phyloP scores from a whole-genome alignment of 2,888 invertebrate species.

The Acleris emargana region DNA sequence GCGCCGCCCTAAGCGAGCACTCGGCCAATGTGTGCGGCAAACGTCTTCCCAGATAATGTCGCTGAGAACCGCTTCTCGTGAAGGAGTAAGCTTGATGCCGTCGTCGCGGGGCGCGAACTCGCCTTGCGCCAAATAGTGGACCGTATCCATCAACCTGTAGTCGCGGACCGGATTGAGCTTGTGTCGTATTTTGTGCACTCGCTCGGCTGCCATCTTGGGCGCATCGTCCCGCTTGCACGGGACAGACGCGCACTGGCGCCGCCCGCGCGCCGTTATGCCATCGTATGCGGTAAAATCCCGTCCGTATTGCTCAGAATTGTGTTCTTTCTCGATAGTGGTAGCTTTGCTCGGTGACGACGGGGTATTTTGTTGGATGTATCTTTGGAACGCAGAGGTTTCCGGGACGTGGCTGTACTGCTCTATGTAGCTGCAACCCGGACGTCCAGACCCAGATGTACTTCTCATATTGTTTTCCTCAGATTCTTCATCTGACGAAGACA shows the following conservation, averaged over 20 bases:
- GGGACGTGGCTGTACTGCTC: slow-evolving; percentile 77
- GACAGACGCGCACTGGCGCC: slow-evolving; percentile 72
- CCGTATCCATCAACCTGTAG: slow-evolving; percentile 77
- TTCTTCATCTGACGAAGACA: slow-evolving; percentile 71
- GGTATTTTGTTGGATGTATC: slow-evolving; percentile 64
- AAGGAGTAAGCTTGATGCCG: slow-evolving; percentile 76
- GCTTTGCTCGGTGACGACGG: slow-evolving; percentile 68
- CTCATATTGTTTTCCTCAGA: slow-evolving; percentile 53
- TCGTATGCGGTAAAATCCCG: slow-evolving; percentile 77
- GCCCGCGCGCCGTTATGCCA: slow-evolving; percentile 72
- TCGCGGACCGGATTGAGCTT: slow-evolving; percentile 77
- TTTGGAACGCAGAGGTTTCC: slow-evolving; percentile 75
- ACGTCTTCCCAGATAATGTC: slow-evolving; percentile 81
- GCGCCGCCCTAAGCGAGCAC: slow-evolving; percentile 67
- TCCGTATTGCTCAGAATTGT: slow-evolving; percentile 76
- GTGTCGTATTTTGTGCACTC: slow-evolving; percentile 74
- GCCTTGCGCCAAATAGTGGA: slow-evolving; percentile 78
- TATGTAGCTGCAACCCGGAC: slow-evolving; percentile 72
- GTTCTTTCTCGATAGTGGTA: slow-evolving; percentile 71
- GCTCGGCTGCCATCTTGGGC: slow-evolving; percentile 71
- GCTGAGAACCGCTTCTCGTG: slow-evolving; percentile 76
- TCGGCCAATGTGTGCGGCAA: slow-evolving; percentile 79
- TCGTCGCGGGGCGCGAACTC: slow-evolving; percentile 79
- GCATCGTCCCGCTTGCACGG: slow-evolving; percentile 70
- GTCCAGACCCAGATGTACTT: slow-evolving; percentile 50